Base-by-base conservation (phyloP, 2,888 invertebrate genomes). In the Pyrrhia umbra region DNA sequence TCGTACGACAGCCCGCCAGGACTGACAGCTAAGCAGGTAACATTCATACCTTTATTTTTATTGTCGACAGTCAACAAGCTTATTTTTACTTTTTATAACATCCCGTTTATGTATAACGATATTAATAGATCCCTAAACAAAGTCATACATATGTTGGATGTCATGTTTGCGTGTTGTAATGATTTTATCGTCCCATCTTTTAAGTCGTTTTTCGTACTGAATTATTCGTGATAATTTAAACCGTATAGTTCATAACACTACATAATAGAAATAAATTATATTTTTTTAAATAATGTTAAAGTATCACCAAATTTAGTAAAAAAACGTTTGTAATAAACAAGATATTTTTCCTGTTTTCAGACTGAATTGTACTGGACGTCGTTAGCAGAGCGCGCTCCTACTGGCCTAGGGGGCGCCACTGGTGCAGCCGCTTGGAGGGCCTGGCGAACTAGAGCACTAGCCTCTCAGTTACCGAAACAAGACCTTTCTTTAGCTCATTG, bases 361-460 rank as follows among this genome's bases (percentile, higher is more conserved):
- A 97, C 98, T 69, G 98, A 98, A 87, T 97, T 98, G 77, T 99
- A 98, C 92, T 99, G 99, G 96, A 96, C 97, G 67, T 97, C 98
- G 88, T 95, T 99, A 85, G 96, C 97, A 49, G 97, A 98, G 85
- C 88, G 92, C 0, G 87, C 91, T 96, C 98, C 96, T 90, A 87
- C 86, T 1, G 80, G 81, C 13, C 80, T 86, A 67, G 90, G 90
- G 51, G 94, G 94, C 85, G 91, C 92, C 72, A 93, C 91, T 0
- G 94, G 93, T 1, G 83, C 90, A 2, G 89, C 91, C 0, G 92
- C 92, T 4, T 94, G 92, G 94, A 90, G 93, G 6, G 90, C 90
- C 0, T 95, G 94, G 94, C 72, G 92, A 77, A 90, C 93, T 75
- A 83, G 95, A 78, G 89, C 96, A 86, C 95, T 99, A 83, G 97